phyloP scores from a whole-genome alignment of 1,140 invertebrate genomes.

The Conus ventricosus region DNA sequence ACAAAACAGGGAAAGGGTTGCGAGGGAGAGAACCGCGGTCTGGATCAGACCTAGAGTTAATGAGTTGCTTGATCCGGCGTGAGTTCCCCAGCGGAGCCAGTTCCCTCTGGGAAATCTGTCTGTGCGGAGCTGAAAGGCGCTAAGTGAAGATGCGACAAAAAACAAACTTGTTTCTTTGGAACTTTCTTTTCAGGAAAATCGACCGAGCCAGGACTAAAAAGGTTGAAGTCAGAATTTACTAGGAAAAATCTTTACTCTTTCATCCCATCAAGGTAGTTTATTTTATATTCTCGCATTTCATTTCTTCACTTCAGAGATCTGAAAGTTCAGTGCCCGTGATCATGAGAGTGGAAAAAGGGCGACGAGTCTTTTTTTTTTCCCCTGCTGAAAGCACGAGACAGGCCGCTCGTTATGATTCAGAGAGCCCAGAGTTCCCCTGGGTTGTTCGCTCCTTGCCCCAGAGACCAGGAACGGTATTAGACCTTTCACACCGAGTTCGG shows the following conservation, averaged over 20 bases:
- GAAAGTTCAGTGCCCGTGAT: background rate
- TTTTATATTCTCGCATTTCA: background rate
- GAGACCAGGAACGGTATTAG: background rate
- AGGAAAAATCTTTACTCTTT: background rate
- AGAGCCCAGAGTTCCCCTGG: background rate
- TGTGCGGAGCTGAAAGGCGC: background rate
- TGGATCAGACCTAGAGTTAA: slow-evolving; percentile 22
- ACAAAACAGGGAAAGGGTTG: slow-evolving; percentile 4
- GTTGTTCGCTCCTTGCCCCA: background rate
- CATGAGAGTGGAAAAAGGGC: background rate
- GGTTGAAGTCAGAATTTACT: background rate
- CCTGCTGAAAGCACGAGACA: too few species aligned
- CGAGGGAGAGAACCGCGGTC: background rate
- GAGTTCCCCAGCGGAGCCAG: background rate
- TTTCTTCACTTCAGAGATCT: background rate
- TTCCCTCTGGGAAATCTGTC: background rate
- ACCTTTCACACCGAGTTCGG: background rate
- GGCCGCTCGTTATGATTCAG: background rate
- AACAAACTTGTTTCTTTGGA: background rate
- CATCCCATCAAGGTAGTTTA: background rate
- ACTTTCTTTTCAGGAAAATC: too few species aligned
- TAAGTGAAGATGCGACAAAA: background rate
- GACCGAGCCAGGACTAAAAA: background rate
- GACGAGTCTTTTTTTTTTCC: too few species aligned
- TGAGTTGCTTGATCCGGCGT: background rate